These are phyloP conservation scores for Sinella curviseta DNA, from an alignment of 1,140 invertebrate species.

Conservation along the genomic window DNA sequence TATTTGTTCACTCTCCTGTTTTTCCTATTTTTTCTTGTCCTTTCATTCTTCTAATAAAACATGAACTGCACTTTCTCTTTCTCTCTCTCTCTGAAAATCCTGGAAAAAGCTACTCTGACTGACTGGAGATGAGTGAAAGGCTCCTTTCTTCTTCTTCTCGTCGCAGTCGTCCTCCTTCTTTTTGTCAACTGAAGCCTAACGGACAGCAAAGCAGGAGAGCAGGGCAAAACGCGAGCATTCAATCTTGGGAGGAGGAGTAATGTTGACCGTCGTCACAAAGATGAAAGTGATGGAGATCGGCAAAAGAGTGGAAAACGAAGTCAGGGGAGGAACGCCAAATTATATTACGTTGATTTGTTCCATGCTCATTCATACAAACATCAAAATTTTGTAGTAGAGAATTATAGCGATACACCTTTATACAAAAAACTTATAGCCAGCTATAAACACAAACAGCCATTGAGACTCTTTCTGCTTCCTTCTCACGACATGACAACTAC, in stretches of 20 bases:
- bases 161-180: too few relatives aligned
- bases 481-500: too few relatives aligned
- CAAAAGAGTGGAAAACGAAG: constrained; percentile 17
- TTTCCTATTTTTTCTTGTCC: too few relatives aligned
- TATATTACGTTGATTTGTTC: constrained; percentile 16
- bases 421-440: background rate
- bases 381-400: too few relatives aligned
- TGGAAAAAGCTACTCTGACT: background rate
- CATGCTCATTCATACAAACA: constrained; percentile 13
- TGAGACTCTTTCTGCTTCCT: too few relatives aligned
- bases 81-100: too few relatives aligned
- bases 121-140: background rate
- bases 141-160: background rate
- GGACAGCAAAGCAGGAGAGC: background rate
- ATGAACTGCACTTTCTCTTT: constrained; percentile 7
- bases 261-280: too few relatives aligned
- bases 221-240: background rate
- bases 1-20: constrained; percentile 18
- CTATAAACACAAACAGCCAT: too few relatives aligned
- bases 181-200: constrained; percentile 10
- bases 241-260: too few relatives aligned
- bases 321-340: constrained; percentile 5
- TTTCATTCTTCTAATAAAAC: constrained; percentile 15
- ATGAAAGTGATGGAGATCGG: constrained; percentile 7
- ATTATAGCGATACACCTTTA: too few relatives aligned